A percentile compares a stretch with the other conserved stretches of the same genome.
Conservation (phyloP, 2,888 invertebrate genomes). For the Lasioglossum calceatum region DNA sequence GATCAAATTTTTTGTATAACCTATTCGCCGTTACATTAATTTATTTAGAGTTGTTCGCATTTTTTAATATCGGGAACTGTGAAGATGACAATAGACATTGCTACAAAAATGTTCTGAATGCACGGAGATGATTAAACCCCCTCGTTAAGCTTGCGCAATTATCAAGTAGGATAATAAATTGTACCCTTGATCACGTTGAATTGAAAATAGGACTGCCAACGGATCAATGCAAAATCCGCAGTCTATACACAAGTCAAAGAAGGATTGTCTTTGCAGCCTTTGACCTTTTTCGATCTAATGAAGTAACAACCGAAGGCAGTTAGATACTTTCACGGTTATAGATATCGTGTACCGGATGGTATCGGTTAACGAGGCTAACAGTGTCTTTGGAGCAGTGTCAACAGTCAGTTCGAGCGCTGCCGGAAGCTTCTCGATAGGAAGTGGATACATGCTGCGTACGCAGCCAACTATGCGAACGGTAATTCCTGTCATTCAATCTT, state of each 20-base stretch:
- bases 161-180: no score
- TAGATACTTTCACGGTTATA: not conserved
- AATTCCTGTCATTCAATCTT: conserved; percentile 55
- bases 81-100: not conserved
- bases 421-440: conserved; percentile 25
- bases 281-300: not conserved
- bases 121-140: no score
- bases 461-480: conserved; percentile 31
- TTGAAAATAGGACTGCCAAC: no score
- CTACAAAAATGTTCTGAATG: not conserved
- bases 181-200: no score
- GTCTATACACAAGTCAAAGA: not conserved
- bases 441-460: conserved; percentile 35
- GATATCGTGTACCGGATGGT: not conserved
- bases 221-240: no score
- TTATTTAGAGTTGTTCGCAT: no score
- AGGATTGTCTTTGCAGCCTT: not conserved
- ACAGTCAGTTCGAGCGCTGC: conserved; percentile 8
- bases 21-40: no score
- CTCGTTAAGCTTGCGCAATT: no score
- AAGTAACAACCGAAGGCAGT: not conserved
- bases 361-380: not conserved
- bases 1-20: no score
- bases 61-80: not conserved
- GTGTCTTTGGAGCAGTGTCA: conserved; percentile 15